Conservation (phyloP, 1,140 invertebrate species). For the Spodoptera frugiperda region DNA sequence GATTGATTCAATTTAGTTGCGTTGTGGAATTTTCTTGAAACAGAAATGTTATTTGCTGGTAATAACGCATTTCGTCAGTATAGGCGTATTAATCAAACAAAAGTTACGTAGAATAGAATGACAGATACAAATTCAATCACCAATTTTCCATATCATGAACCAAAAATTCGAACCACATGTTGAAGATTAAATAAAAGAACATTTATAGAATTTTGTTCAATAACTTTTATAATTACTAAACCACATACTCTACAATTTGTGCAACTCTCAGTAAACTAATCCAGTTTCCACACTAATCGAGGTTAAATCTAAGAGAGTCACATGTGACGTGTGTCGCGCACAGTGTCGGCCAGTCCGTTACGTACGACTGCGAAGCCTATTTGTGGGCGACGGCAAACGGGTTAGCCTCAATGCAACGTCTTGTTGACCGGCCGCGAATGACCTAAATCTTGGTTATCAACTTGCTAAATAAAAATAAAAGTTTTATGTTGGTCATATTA, state of each 20-base stretch:
- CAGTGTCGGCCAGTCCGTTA: conserved; percentile 64
- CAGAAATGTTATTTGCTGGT: not conserved
- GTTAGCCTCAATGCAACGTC: conserved; percentile 51
- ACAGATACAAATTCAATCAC: too few relatives aligned
- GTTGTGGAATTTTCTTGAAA: not conserved
- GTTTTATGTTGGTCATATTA: not conserved
- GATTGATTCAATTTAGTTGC: not conserved
- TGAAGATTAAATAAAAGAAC: too few relatives aligned
- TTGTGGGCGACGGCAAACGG: conserved; percentile 49
- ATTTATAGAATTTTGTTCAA: too few relatives aligned
- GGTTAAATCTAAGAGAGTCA: conserved; percentile 27
- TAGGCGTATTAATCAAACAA: too few relatives aligned
- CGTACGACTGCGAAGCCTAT: conserved; percentile 55
- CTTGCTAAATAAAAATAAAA: conserved; percentile 8
- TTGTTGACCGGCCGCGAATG: conserved; percentile 27
- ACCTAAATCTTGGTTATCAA: conserved; percentile 24
- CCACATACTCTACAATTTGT: too few relatives aligned
- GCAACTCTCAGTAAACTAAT: too few relatives aligned
- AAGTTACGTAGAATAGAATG: too few relatives aligned
- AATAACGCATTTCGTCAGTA: not conserved
- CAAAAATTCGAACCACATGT: too few relatives aligned
- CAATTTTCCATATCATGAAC: too few relatives aligned
- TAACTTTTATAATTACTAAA: too few relatives aligned
- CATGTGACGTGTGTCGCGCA: conserved; percentile 53
- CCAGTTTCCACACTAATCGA: conserved; percentile 15